Percentiles rank a stretch among this genome's conserved stretches.
Conservation (phyloP, 1,140 invertebrate genomes). For the Drosophila lini region DNA sequence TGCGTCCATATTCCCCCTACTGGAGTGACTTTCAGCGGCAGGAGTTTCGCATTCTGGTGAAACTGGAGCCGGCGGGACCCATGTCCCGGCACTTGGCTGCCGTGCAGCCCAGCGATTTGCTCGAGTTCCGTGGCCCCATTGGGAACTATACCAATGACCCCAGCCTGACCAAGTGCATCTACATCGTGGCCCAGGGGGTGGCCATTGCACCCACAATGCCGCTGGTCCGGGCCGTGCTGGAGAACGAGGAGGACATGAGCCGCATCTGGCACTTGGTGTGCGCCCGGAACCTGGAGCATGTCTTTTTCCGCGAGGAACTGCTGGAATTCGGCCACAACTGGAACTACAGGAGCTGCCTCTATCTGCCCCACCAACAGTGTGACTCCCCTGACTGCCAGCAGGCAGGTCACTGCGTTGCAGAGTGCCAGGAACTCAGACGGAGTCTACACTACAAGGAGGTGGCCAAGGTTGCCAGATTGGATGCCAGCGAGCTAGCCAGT, state of each 20-base stretch:
- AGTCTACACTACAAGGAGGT: slow-evolving; percentile 62
- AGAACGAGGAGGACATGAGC: slow-evolving; percentile 78
- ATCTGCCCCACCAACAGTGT: slow-evolving; percentile 58
- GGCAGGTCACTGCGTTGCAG: slow-evolving; percentile 7
- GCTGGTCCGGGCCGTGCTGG: slow-evolving; percentile 62
- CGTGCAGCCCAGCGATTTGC: slow-evolving; percentile 40
- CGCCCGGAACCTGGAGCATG: slow-evolving; percentile 59
- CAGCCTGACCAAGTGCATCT: slow-evolving; percentile 33
- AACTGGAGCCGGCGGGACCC: slow-evolving; percentile 56
- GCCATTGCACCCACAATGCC: slow-evolving; percentile 75
- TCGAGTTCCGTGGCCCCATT: slow-evolving; percentile 77
- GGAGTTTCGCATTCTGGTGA: slow-evolving; percentile 77
- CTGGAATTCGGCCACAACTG: slow-evolving; percentile 68
- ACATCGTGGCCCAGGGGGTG: slow-evolving; percentile 73
- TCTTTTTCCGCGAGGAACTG: slow-evolving; percentile 68
- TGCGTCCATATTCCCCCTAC: slow-evolving; percentile 78
- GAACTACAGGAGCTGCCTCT: slow-evolving; percentile 71
- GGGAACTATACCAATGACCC: slow-evolving; percentile 58
- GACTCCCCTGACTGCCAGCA: slow-evolving; percentile 4
- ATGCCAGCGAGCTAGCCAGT: slow-evolving; percentile 15
- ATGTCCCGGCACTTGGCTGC: slow-evolving; percentile 63
- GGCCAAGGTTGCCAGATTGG: slow-evolving; percentile 33
- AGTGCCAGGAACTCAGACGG: slow-evolving; percentile 29
- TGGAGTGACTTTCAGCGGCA: slow-evolving; percentile 61
- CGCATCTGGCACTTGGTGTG: slow-evolving; percentile 68